Conservation (phyloP, 2,888 invertebrate species). For the Dyspetes luteomarginatus region DNA sequence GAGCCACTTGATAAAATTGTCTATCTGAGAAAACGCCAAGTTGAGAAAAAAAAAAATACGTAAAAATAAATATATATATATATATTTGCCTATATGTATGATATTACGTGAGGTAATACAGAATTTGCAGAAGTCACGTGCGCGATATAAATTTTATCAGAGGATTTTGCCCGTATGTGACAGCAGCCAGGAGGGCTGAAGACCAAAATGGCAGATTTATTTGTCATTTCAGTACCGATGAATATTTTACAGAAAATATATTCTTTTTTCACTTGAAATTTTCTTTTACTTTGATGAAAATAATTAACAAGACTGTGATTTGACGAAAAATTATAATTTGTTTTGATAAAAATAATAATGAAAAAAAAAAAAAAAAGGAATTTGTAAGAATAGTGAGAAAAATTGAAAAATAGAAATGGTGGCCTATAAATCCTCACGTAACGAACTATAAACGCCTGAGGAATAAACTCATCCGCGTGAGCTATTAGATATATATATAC, state of each 20-base stretch:
- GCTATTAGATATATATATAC: constrained; percentile 7
- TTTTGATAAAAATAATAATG: neutral
- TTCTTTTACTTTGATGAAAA: neutral
- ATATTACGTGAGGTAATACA: constrained; percentile 7
- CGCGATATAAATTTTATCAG: neutral
- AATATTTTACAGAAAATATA: neutral
- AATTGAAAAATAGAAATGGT: neutral
- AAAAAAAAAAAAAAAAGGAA: neutral
- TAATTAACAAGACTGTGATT: too few relatives aligned
- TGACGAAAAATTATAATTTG: too few relatives aligned
- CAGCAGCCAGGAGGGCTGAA: neutral
- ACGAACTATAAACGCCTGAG: constrained; percentile 35
- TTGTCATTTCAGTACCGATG: neutral
- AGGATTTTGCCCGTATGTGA: neutral
- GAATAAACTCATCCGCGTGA: constrained; percentile 33
- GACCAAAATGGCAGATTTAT: neutral
- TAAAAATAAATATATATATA: neutral
- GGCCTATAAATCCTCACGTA: constrained; percentile 14
- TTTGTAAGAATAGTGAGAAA: neutral
- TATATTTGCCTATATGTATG: neutral
- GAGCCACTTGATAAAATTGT: constrained; percentile 48
- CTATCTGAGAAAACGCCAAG: constrained; percentile 8
- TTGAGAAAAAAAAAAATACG: neutral
- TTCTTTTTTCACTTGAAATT: neutral
- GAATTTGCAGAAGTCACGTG: constrained; percentile 19